Evolutionary conservation across 2,888 invertebrate species (phyloP), one percentile per base, ranked within the genome.

Genomic region (Diabrotica balteata): DNA sequence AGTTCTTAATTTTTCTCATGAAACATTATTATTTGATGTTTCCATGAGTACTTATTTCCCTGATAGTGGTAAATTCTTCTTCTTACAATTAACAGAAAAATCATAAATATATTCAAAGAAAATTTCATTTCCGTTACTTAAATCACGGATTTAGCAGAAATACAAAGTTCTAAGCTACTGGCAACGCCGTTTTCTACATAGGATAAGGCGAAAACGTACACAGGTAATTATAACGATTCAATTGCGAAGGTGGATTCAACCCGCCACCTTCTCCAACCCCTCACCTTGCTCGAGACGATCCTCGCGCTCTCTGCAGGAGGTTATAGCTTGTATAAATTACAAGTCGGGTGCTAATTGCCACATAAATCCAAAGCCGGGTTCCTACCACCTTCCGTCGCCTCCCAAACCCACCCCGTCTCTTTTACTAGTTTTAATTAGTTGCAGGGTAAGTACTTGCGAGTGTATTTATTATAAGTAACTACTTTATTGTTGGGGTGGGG

Each of bases 381-480:
- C 71, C 72, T 70, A 68, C 72, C 71, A 68, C 72, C 55, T 47
- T 47, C 10, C 47, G 47, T 7, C 8, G 8, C 7, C 71, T 68
- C 70, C 69, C 71, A 70, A 71, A 61, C 67, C 65, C 72, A 71
- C 68, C 72, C 75, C 73, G 71, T 72, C 76, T 75, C 77, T 77
- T 78, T 78, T 75, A 76, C 76, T 78, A 78, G 78, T 78, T 78
- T 78, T 78, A 78, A 78, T 78, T 78, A 78, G 78, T 78, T 78
- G 74, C 73, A 75, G 75, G 75, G 75, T 73, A 75, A 75, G 74
- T 75, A 75, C 71, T 72, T 71, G 68, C 70, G 59, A 72, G 67
- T 68, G 66, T 67, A 70, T 67, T 69, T 69, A 69, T 32, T 70
- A 72, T 72, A 72, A 68, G 68, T 72, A 73, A 72, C 72, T 72